Conservation (phyloP, 2,113 vertebrate species). For the Siphamia tubifer region DNA sequence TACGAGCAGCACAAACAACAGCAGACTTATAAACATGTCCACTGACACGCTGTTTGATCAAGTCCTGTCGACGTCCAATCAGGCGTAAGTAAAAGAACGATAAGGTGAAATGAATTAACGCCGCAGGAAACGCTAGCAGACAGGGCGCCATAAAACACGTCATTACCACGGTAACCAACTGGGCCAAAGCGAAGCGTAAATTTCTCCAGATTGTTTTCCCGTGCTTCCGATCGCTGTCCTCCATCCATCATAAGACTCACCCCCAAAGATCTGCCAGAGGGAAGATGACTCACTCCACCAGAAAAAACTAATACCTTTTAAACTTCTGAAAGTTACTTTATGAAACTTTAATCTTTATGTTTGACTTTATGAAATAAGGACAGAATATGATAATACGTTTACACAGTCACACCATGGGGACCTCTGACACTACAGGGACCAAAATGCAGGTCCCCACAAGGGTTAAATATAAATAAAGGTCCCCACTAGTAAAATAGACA, state of each 20-base stretch:
- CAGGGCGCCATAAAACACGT: constrained; percentile 61
- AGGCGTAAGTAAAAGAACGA: background rate
- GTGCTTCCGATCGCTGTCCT: background rate
- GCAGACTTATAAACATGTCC: constrained; percentile 1
- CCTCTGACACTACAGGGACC: no score
- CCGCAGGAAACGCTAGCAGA: constrained; percentile 59
- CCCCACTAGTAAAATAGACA: no score
- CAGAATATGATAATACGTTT: no score
- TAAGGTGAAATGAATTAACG: constrained; percentile 44
- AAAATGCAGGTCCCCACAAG: no score
- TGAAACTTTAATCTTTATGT: background rate
- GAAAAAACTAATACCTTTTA: no score
- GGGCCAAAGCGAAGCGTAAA: constrained; percentile 55
- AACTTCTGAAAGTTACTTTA: no score
- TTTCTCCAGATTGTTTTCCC: constrained; percentile 63
- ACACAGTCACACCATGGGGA: no score
- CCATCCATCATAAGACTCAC: constrained; percentile 34
- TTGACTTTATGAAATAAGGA: constrained; percentile 1
- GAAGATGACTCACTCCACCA: constrained; percentile 37
- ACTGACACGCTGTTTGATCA: constrained; percentile 19
- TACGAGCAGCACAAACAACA: constrained; percentile 37
- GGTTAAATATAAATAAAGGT: no score
- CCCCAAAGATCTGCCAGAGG: constrained; percentile 24
- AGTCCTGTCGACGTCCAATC: constrained; percentile 14
- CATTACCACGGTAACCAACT: constrained; percentile 56